These are phyloP conservation scores for Phoenicopterus ruber DNA, from an alignment of 2,113 vertebrate genomes.

Conservation along the genomic window DNA sequence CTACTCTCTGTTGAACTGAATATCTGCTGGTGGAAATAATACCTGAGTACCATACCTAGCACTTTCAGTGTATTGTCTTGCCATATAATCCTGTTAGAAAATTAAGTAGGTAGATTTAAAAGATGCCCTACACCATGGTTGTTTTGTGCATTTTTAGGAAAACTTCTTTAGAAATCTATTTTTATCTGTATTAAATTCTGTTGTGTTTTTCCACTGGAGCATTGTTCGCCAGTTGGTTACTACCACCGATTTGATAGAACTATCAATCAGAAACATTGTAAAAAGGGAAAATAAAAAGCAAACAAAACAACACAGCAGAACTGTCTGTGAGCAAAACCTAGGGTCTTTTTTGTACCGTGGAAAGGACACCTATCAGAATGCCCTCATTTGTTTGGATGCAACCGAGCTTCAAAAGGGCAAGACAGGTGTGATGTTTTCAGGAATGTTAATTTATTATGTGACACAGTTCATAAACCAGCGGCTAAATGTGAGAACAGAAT, in stretches of 20 bases:
- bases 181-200: background rate
- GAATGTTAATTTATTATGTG: constrained; percentile 13
- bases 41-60: background rate
- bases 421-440: background rate
- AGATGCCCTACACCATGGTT: background rate
- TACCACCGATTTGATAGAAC: constrained; percentile 1
- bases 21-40: background rate
- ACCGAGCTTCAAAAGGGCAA: background rate
- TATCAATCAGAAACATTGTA: constrained; percentile 1
- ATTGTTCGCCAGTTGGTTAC: background rate
- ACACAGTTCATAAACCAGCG: background rate
- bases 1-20: background rate
- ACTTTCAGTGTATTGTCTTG: background rate
- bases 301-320: background rate
- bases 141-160: background rate
- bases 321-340: background rate
- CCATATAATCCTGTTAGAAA: background rate
- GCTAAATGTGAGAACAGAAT: background rate
- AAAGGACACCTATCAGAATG: background rate
- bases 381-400: constrained; percentile 14
- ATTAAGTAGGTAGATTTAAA: background rate
- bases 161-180: background rate
- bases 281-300: background rate
- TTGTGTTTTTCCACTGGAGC: constrained; percentile 3
- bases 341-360: background rate